These are phyloP conservation scores for Busseola fusca DNA, from an alignment of 2,888 invertebrate genomes.

Conservation along the genomic window DNA sequence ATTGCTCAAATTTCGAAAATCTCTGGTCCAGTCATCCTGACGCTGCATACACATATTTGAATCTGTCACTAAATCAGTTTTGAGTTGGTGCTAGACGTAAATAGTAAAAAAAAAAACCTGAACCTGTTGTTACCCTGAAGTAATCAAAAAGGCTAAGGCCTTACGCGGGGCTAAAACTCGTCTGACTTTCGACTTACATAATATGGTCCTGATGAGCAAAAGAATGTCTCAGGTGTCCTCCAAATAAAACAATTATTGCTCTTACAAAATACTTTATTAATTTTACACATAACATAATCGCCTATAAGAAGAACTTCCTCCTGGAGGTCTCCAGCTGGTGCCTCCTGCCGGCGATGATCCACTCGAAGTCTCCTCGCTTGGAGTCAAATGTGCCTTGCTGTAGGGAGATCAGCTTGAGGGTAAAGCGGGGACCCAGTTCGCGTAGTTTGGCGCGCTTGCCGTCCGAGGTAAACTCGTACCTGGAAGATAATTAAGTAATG, in stretches of 20 bases:
- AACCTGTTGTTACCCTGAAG: too few relatives aligned
- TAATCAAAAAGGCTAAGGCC: too few relatives aligned
- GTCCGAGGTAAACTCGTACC: conserved; percentile 96
- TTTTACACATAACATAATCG: conserved; percentile 28
- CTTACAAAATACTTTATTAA: conserved; percentile 61
- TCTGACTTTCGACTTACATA: neutral
- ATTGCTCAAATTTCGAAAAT: too few relatives aligned
- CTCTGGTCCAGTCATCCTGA: too few relatives aligned
- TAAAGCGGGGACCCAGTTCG: conserved; percentile 99
- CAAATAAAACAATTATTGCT: conserved; percentile 9
- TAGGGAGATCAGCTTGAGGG: conserved; percentile 96
- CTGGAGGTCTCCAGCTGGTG: conserved; percentile 98
- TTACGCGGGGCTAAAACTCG: too few relatives aligned
- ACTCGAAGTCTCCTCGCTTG: conserved; percentile 98
- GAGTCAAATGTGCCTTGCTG: conserved; percentile 99
- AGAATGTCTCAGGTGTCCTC: neutral
- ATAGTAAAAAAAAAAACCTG: too few relatives aligned
- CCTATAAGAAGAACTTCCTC: conserved; percentile 96
- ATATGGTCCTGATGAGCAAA: neutral
- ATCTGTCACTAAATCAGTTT: too few relatives aligned
- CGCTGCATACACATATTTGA: too few relatives aligned
- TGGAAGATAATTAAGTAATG: conserved; percentile 68
- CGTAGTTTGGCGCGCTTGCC: conserved; percentile 93
- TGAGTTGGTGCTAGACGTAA: too few relatives aligned
- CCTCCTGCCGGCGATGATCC: conserved; percentile 96